Base-by-base conservation (phyloP, 2,113 vertebrate genomes). In the Salvelinus alpinus region DNA sequence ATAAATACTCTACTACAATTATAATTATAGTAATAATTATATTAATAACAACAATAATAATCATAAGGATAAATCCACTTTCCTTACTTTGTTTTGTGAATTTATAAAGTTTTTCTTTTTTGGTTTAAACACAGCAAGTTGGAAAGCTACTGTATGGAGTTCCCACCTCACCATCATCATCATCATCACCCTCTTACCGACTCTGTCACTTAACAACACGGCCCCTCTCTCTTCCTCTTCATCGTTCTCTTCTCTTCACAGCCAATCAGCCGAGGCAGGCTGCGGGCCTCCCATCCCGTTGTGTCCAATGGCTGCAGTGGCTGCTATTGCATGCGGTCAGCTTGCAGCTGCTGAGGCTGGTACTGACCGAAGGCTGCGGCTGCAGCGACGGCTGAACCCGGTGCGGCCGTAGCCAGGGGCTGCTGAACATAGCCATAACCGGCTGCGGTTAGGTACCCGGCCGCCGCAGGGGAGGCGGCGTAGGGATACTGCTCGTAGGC, bases 261-360 rank as follows among this genome's bases (percentile, higher is more conserved):
- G 78, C 80, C 79, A 80, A 66, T 87, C 82, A 84, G 81, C 82
- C 72, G 84, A 72, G 78, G 82, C 72, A 2, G 38, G 9, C 38
- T 9, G 38, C 9, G 38, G 38, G 9, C 70, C 78, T 78, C 77
- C 76, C 77, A 73, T 18, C 79, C 78, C 16, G 47, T 71, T 78
- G 14, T 85, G 85, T 89, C 80, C 87, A 74, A 70, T 71, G 68
- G 38, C 38, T 12, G 38, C 38, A 44, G 38, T 44, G 38, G 87
- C 86, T 86, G 94, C 91, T 99, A 99, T 93, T 99, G 98, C 97
- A 99, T 97, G 66, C 98, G 95, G 88, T 99, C 97, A 0, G 97
- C 93, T 80, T 98, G 98, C 94, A 98, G 94, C 91, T 98, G 98
- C 89, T 97, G 97, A 31, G 96, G 96, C 89, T 99, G 98, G 87